Evolutionary conservation across 2,113 vertebrate genomes (phyloP), one percentile per base, ranked within the genome.

Genomic region (Osmerus mordax): DNA sequence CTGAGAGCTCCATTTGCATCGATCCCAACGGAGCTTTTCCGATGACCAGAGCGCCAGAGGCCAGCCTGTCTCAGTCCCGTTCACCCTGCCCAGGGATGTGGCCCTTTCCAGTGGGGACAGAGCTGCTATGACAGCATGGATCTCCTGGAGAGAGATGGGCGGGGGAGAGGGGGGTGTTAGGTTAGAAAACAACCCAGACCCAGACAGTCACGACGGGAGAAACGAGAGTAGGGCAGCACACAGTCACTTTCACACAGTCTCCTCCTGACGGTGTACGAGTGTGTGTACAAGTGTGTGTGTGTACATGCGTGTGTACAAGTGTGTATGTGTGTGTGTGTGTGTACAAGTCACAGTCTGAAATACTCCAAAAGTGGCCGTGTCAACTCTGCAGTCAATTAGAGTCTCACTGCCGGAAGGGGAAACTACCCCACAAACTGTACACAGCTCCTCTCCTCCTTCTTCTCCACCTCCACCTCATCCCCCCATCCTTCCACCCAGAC

Each of bases 351-450:
- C 6, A 21, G 41, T 29, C 64, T 47, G 55, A 56, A 18, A 19
- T 8, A 56, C 64, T 65, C 64, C 19, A n/a, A 11, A 75, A 78
- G 73, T 71, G 69, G 74, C 70, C 61, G 51, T 12, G 65, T 81
- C 81, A 79, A 75, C 67, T 74, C 70, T 80, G 82, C 73, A 73
- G 74, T 82, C 81, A 83, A 79, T 85, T 78, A 83, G 76, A 83
- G 74, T 61, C 63, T 74, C 67, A 58, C 28, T 73, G 73, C 74
- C 66, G 5, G 19, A 62, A 72, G 79, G 77, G 8, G 32, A 80
- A 11, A 64, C 62, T 32, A 8, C 7, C 29, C 2, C 13, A 62
- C 60, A 16, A 11, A 11, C 62, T 15, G 29, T 36, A 64, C 29
- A 36, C 62, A 64, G 28, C 28, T 1, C n/a, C 54, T 74, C 75